These are phyloP conservation scores for Silurus aristotelis DNA, from an alignment of 2,797 vertebrate genomes.

Conservation along the genomic window DNA sequence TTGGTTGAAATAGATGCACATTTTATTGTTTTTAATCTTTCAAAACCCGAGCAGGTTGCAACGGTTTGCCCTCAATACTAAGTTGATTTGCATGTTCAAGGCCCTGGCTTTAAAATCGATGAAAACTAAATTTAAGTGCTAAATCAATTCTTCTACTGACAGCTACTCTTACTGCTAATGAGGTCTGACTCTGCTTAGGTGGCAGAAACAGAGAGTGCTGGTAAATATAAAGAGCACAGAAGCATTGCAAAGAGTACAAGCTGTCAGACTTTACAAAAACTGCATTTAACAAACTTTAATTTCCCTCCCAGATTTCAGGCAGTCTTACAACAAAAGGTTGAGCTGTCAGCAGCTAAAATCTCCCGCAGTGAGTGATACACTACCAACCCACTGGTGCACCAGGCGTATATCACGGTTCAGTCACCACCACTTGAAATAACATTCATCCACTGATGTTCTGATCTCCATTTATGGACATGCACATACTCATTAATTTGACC, in stretches of 20 bases:
- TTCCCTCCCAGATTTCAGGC: conserved; percentile 3
- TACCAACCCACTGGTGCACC: conserved; percentile 14
- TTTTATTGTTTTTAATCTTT: background rate
- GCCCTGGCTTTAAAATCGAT: background rate
- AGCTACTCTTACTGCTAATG: conserved; percentile 43
- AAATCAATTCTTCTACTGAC: conserved; percentile 10
- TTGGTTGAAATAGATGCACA: background rate
- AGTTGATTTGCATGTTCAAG: background rate
- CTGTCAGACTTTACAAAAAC: conserved; percentile 15
- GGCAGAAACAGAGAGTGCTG: conserved; percentile 36
- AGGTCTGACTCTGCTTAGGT: conserved; percentile 43
- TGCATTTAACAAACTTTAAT: conserved; percentile 31
- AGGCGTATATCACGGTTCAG: background rate
- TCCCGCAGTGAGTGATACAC: conserved; percentile 25
- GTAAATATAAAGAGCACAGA: conserved; percentile 19
- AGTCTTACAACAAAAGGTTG: conserved; percentile 2
- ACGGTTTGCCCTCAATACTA: background rate
- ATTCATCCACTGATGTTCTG: background rate
- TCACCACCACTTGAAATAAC: background rate
- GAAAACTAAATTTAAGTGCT: background rate
- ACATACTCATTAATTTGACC: background rate
- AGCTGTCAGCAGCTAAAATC: conserved; percentile 38
- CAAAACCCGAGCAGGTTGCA: background rate
- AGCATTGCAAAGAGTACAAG: conserved; percentile 12
- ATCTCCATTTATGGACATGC: background rate